phyloP scores from a whole-genome alignment of 1,140 invertebrate genomes.

The Metaphire vulgaris region DNA sequence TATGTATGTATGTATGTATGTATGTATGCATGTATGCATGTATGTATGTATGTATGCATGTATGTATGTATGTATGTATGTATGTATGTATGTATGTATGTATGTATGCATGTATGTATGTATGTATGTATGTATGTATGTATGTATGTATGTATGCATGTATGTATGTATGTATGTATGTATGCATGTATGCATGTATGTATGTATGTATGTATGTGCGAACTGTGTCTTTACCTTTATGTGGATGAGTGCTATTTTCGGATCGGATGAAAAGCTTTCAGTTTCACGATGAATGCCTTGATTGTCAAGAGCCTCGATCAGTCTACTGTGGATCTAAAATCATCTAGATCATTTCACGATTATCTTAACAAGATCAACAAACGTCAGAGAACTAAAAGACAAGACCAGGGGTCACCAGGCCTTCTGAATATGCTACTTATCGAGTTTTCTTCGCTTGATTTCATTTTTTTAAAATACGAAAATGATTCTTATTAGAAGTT shows the following conservation, averaged over 20 bases:
- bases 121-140: background rate
- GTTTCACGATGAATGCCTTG: slow-evolving; percentile 74
- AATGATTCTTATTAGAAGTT: too few relatives aligned
- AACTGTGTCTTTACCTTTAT: slow-evolving; percentile 23
- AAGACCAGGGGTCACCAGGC: too few relatives aligned
- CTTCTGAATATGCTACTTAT: too few relatives aligned
- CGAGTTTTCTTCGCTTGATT: too few relatives aligned
- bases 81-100: background rate
- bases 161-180: background rate
- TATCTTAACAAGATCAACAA: too few relatives aligned
- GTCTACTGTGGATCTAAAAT: slow-evolving; percentile 82
- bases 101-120: background rate
- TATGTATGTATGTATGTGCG: background rate
- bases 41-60: background rate
- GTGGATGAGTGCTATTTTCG: slow-evolving; percentile 59
- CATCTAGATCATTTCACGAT: too few relatives aligned
- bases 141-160: background rate
- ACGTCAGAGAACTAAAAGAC: too few relatives aligned
- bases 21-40: background rate
- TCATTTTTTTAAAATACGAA: too few relatives aligned
- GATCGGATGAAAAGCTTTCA: slow-evolving; percentile 88
- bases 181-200: background rate
- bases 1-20: background rate
- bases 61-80: background rate
- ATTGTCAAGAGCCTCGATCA: slow-evolving; percentile 79